Base-by-base conservation (phyloP, 2,797 vertebrate genomes). In the Danio choprae region DNA sequence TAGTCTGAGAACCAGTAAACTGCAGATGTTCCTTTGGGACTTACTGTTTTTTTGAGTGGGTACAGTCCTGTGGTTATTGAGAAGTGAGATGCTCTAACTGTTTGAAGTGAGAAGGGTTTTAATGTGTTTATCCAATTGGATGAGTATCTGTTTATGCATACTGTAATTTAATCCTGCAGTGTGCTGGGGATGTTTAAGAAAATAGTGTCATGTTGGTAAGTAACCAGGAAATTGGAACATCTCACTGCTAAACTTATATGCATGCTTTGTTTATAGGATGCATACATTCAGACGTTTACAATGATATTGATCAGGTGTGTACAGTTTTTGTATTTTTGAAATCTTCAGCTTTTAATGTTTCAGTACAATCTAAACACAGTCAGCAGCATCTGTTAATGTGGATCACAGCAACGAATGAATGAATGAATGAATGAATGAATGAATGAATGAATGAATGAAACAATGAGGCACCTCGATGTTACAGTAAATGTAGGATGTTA, bases 1-100 rank as follows among this genome's bases (percentile, higher is more conserved):
- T 63, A 18, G 83, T 88, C 84, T 86, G 84, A 69, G 69, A 85
- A 85, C 80, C 82, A 79, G 55, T 70, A 60, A 85, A 84, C 82
- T 46, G 10, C 77, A 11, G 68, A 82, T 83, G 64, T 87, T 82
- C 67, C 76, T 80, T 74, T 77, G 78, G 82, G 85, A 87, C 72
- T 76, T 84, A 85, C 69, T 83, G 77, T 75, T 81, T 86, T 84
- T 79, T 81, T 84, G 71, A 70, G 59, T 86, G 81, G 82, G 79
- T 84, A 85, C 74, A 85, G 80, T 70, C 63, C 71, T 79, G 87
- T 72, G 85, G 88, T 81, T 86, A 77, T 78, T 76, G 75, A 64
- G 75, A 84, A 83, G 78, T 59, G 63, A 78, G 71, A 40, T 81
- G 68, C 79, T 82, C 46, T 72, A 44, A 38, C 43, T 73, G 8